Evolutionary conservation across 2,113 vertebrate genomes (phyloP), one percentile per base, ranked within the genome.

Genomic region (Passer domesticus): DNA sequence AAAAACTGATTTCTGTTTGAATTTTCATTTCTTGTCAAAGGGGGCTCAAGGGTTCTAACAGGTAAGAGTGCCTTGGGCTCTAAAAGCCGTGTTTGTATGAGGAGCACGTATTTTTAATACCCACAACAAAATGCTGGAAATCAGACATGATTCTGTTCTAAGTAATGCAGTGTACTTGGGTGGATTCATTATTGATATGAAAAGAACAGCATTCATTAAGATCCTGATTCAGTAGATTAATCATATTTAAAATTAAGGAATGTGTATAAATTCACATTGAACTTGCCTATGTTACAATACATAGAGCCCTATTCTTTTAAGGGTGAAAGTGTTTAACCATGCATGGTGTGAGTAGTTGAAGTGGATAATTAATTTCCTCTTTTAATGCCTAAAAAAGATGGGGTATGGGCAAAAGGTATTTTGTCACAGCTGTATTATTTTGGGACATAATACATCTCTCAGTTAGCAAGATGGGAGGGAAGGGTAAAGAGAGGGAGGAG

Each of bases 21-120:
- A 73, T 84, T 93, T 96, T 69, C 49, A 59, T 91, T 81, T n/a
- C 56, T 79, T 92, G 69, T 94, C 80, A 83, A 83, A 83, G 37
- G 46, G 69, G 63, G 15, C 50, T 85, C 23, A 19, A 47, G 67
- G 14, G 27, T 56, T 91, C 52, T 72, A 76, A 35, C 22, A 83
- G n/a, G 37, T 93, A 25, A 82, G 53, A 44, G 20, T 52, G 22
- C 69, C 22, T 63, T 76, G 50, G 50, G 28, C 15, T 92, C 37
- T 66, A 31, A 56, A 81, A 68, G 11, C 69, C 89, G 78, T 84
- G 25, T 66, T 73, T 75, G 55, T 21, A 87, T 87, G 70, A 78
- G 24, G 33, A 63, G 6, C 17, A 13, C 41, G 1, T 63, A 30
- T 64, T 78, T 92, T 91, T 66, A 78, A 63, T 41, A 63, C 6